phyloP scores from a whole-genome alignment of 2,113 vertebrate species.

The Gobiocypris rarus region DNA sequence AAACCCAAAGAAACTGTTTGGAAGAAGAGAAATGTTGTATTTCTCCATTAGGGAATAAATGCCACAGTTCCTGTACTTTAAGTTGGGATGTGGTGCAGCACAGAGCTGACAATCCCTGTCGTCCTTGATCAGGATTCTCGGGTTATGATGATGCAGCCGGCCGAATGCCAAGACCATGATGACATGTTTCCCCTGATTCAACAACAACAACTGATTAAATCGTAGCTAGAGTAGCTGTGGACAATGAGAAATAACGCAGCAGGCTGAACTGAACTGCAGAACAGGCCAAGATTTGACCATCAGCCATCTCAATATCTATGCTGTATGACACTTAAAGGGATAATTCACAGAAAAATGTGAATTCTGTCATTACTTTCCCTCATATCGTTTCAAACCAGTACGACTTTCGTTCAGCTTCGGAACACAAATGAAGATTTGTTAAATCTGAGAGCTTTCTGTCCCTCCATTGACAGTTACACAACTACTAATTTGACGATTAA shows the following conservation, averaged over 20 bases:
- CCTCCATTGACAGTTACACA: too few species aligned
- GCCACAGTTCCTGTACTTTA: constrained; percentile 27
- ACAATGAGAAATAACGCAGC: constrained; percentile 18
- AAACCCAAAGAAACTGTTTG: constrained; percentile 15
- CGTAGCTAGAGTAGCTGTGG: constrained; percentile 18
- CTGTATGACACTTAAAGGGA: too few species aligned
- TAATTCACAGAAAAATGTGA: too few species aligned
- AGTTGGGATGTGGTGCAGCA: neutral
- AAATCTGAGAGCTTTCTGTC: too few species aligned
- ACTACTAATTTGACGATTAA: too few species aligned
- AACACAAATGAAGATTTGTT: too few species aligned
- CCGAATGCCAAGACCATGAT: constrained; percentile 26
- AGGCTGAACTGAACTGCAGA: neutral
- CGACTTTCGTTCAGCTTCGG: too few species aligned
- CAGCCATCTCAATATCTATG: too few species aligned
- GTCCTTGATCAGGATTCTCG: neutral
- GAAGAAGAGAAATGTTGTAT: constrained; percentile 17
- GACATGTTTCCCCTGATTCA: constrained; percentile 38
- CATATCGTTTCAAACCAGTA: too few species aligned
- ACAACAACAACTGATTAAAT: constrained; percentile 53
- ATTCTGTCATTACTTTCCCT: too few species aligned
- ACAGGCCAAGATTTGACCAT: neutral
- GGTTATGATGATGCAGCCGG: constrained; percentile 13
- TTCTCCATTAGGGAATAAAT: constrained; percentile 37
- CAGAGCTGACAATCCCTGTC: constrained; percentile 20